Evolutionary conservation across 2,113 vertebrate genomes (phyloP).

Genomic region (Dipodomys merriami): DNA sequence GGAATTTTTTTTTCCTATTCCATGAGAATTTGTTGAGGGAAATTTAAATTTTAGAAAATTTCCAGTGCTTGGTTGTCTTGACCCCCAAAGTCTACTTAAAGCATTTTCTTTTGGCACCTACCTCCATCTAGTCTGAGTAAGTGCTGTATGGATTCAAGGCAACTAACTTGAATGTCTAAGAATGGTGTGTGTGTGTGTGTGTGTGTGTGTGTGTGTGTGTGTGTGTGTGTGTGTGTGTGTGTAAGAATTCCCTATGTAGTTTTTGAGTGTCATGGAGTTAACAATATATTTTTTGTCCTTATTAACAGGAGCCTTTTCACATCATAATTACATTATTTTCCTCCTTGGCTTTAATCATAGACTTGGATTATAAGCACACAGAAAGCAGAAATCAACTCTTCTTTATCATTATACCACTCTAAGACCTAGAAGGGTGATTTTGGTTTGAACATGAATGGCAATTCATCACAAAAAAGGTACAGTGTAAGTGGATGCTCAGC

Average conservation of each 20-base stretch:
- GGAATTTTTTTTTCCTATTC: background rate
- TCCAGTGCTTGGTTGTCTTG: background rate
- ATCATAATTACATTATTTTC: background rate
- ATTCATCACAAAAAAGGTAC: background rate
- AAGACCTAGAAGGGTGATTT: background rate
- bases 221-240: background rate
- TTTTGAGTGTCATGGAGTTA: background rate
- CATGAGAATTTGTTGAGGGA: background rate
- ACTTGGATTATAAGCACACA: background rate
- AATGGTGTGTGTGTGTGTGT: background rate
- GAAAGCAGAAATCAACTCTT: background rate
- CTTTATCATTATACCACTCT: background rate
- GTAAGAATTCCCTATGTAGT: background rate
- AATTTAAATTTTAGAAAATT: background rate
- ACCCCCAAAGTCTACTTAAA: background rate
- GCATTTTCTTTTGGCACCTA: background rate
- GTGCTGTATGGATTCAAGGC: background rate
- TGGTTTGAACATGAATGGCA: background rate
- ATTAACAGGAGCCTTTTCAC: background rate
- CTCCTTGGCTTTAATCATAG: slow-evolving; percentile 2
- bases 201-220: background rate
- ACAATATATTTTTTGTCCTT: background rate
- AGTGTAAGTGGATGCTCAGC: background rate
- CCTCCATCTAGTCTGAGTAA: background rate
- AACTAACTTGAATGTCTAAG: slow-evolving; percentile 8